These are phyloP conservation scores for Epinotia nisella DNA, from an alignment of 2,888 invertebrate species.

Conservation along the genomic window DNA sequence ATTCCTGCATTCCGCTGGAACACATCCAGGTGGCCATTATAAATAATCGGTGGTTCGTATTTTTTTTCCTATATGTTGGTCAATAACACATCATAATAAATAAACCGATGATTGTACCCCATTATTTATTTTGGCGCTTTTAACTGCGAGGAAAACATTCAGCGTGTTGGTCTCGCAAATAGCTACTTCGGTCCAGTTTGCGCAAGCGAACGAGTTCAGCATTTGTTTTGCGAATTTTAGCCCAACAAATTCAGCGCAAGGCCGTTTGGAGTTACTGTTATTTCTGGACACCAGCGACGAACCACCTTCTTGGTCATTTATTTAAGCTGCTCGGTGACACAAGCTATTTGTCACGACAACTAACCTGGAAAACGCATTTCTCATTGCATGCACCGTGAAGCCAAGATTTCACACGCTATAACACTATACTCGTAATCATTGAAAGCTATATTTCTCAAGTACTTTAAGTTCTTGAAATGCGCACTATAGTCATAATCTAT, in stretches of 20 bases:
- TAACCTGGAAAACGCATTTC: slow-evolving; percentile 19
- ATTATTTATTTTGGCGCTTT: slow-evolving; percentile 41
- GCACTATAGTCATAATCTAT: neutral
- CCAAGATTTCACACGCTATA: slow-evolving; percentile 26
- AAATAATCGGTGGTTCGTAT: slow-evolving; percentile 54
- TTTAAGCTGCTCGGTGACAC: slow-evolving; percentile 4
- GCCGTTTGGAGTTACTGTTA: slow-evolving; percentile 58
- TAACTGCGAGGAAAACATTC: slow-evolving; percentile 38
- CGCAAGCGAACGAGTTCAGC: slow-evolving; percentile 42
- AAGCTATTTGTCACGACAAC: slow-evolving; percentile 20
- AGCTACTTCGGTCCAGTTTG: slow-evolving; percentile 41
- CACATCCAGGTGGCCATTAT: slow-evolving; percentile 71
- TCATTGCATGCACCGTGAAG: slow-evolving; percentile 16
- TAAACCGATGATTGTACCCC: slow-evolving; percentile 25
- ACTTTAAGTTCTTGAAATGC: slow-evolving; percentile 1
- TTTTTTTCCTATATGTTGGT: slow-evolving; percentile 38
- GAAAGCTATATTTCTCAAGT: slow-evolving; percentile 7
- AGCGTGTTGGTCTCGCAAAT: slow-evolving; percentile 38
- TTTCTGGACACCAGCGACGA: slow-evolving; percentile 46
- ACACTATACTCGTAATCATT: neutral
- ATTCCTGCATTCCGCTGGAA: slow-evolving; percentile 73
- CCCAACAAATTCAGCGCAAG: slow-evolving; percentile 64
- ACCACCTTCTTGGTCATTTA: slow-evolving; percentile 33
- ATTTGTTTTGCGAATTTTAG: slow-evolving; percentile 49
- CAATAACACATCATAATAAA: slow-evolving; percentile 40